Evolutionary conservation across 2,797 vertebrate genomes (phyloP), one percentile per base, ranked within the genome.

Genomic region (Carcharodon carcharias): DNA sequence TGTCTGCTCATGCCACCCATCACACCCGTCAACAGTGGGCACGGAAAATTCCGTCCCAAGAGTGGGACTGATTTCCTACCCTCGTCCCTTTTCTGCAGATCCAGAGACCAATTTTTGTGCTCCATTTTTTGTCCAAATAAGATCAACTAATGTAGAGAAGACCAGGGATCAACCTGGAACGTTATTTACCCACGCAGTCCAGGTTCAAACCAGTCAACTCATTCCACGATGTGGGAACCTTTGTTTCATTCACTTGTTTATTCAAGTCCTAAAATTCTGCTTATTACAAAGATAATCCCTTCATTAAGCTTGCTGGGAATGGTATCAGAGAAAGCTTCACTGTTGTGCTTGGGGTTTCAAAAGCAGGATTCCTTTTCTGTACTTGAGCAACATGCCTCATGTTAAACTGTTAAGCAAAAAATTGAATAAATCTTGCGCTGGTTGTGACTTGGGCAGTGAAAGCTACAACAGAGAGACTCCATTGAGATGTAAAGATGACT

Each of bases 401-500:
- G 21, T 63, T 93, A 93, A 65, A 65, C 91, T 26, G 91, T 93
- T 93, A 67, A 67, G 91, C 91, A 93, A 93, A 63, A n/a, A 45
- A 45, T 93, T 21, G 91, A 93, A 93, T 67, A 93, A 93, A 93
- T 45, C 91, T 45, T 93, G 63, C n/a, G 23, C n/a, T 93, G 91
- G 61, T 93, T 93, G 61, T 94, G 91, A 94, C n/a, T 65, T 67
- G 63, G 91, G 28, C 87, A 56, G 87, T 63, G 35, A 93, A 65
- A 67, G 63, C 63, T 26, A 56, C 67, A 88, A 96, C 95, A 91
- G 93, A 96, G 85, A 97, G 98, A 97, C 98, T 98, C 98, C 98
- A 97, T 97, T 98, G 97, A 97, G 97, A 98, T 97, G 98, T 98
- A 98, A 98, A 98, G 98, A 98, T 98, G 98, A 99, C 97, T 97